Evolutionary conservation across 1,140 invertebrate genomes (phyloP).

Genomic region (Polypedilum pembai): DNA sequence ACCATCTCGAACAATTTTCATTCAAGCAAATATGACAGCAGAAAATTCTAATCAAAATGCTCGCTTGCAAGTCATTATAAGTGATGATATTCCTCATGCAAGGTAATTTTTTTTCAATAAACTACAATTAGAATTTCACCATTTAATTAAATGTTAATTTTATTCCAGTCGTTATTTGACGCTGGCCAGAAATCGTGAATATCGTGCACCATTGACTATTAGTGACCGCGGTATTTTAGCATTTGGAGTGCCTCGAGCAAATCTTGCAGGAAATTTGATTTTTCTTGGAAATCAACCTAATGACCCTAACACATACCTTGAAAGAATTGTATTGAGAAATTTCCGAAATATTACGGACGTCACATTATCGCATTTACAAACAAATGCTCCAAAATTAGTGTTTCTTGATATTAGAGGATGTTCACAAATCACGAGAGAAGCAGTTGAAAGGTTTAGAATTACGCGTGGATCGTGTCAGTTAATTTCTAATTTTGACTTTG

Average conservation of each 20-base stretch:
- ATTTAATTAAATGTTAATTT: too few relatives aligned
- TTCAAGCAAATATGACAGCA: slow-evolving; percentile 30
- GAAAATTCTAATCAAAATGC: slow-evolving; percentile 43
- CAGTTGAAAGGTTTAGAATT: slow-evolving; percentile 49
- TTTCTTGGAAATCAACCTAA: slow-evolving; percentile 41
- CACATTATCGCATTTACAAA: slow-evolving; percentile 52
- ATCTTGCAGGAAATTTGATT: slow-evolving; percentile 38
- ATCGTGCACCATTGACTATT: slow-evolving; percentile 24
- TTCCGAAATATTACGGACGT: slow-evolving; percentile 56
- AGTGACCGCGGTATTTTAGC: slow-evolving; percentile 41
- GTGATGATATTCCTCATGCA: slow-evolving; percentile 18
- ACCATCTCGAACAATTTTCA: neutral
- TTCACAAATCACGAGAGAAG: slow-evolving; percentile 47
- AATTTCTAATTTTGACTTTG: slow-evolving; percentile 42
- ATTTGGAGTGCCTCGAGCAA: slow-evolving; percentile 37
- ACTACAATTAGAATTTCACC: neutral
- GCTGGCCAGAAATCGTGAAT: neutral
- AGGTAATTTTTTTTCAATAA: neutral
- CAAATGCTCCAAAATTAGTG: slow-evolving; percentile 50
- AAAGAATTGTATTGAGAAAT: slow-evolving; percentile 47
- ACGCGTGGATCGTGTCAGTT: slow-evolving; percentile 47
- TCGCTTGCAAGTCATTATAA: neutral
- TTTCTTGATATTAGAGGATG: slow-evolving; percentile 56
- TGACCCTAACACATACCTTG: slow-evolving; percentile 38
- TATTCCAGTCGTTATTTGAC: neutral